Conservation (phyloP, 2,797 vertebrate genomes). For the Sebastes elongatus region DNA sequence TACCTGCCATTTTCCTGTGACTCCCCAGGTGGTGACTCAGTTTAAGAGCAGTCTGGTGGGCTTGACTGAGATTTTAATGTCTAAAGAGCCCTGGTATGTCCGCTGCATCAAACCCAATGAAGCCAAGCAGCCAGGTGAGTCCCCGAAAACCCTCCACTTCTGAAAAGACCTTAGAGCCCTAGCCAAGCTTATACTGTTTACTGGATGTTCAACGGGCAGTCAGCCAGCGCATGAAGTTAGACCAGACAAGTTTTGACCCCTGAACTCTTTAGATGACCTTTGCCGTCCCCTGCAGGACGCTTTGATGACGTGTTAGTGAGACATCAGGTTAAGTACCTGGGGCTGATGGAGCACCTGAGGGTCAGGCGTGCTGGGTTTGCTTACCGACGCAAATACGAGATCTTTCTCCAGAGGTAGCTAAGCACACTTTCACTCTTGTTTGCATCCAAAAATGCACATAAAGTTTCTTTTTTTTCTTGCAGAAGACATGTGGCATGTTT, state of each 20-base stretch:
- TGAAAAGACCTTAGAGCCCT: not conserved
- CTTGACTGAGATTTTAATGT: constrained; percentile 91
- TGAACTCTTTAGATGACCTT: not conserved
- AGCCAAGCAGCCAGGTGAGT: constrained; percentile 90
- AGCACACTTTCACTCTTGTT: not conserved
- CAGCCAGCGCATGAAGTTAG: not conserved
- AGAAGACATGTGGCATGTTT: not conserved
- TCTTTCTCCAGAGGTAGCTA: constrained; percentile 91
- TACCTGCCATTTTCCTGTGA: not conserved
- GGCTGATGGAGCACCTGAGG: constrained; percentile 95
- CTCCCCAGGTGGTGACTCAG: constrained; percentile 90
- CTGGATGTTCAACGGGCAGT: not conserved
- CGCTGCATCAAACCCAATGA: constrained; percentile 97
- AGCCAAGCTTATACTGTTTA: not conserved
- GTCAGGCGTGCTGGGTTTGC: constrained; percentile 94
- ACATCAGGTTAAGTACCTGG: constrained; percentile 96
- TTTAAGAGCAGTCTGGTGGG: constrained; percentile 92
- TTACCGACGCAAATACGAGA: constrained; percentile 91
- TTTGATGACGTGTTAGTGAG: constrained; percentile 91
- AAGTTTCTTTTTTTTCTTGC: not conserved
- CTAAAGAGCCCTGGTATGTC: constrained; percentile 94
- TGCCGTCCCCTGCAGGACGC: constrained; percentile 77
- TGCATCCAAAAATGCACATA: not conserved
- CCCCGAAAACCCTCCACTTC: not conserved
- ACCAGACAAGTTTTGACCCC: not conserved